Percentiles rank a stretch among this genome's conserved stretches.
Evolutionary conservation across 2,113 vertebrate genomes (phyloP).

Genomic region (Mobula hypostoma): DNA sequence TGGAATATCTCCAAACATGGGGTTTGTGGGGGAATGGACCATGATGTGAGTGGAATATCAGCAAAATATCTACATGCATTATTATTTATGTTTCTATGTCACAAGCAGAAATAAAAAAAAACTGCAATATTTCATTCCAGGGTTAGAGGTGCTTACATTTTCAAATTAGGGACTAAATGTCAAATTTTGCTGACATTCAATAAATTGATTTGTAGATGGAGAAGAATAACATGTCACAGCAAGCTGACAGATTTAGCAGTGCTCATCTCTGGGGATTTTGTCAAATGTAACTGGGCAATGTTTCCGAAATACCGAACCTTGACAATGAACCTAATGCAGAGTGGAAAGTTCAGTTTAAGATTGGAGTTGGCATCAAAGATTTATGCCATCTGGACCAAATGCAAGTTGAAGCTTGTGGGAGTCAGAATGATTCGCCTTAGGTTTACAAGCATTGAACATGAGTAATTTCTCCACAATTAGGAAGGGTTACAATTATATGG

Average conservation of each 20-base stretch:
- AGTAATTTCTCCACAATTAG: background rate
- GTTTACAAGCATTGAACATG: background rate
- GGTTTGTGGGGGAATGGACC: background rate
- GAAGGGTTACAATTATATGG: background rate
- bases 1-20: background rate
- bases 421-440: background rate
- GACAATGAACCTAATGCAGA: background rate
- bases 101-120: background rate
- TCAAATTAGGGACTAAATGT: background rate
- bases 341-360: background rate
- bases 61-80: background rate
- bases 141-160: background rate
- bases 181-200: background rate
- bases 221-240: background rate
- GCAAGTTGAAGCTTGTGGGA: background rate
- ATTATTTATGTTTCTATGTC: background rate
- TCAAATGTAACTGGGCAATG: background rate
- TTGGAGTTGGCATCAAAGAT: background rate
- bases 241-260: background rate
- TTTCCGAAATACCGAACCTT: background rate
- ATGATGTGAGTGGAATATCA: background rate
- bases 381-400: background rate
- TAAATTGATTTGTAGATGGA: background rate
- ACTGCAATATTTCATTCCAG: background rate
- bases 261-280: background rate